These are phyloP conservation scores for Tetheella fluctuosa DNA, from an alignment of 2,888 invertebrate species.

Conservation along the genomic window DNA sequence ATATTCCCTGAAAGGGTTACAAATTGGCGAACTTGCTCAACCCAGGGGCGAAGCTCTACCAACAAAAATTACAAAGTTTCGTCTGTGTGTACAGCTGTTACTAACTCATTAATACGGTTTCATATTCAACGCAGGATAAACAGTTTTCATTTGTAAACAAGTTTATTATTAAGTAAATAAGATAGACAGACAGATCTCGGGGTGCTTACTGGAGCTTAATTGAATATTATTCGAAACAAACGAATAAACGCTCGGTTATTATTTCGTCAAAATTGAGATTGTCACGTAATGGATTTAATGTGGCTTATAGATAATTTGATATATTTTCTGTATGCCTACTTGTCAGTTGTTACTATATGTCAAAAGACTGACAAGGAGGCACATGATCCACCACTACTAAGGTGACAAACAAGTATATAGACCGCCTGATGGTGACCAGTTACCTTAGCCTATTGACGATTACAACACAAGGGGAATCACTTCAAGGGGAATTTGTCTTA, in stretches of 20 bases:
- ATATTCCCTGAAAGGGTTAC: not conserved
- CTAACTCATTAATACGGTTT: slow-evolving; percentile 3
- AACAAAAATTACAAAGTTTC: slow-evolving; percentile 8
- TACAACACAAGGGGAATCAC: too few species aligned
- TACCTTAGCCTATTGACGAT: too few species aligned
- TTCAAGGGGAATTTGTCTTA: too few species aligned
- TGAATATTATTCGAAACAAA: slow-evolving; percentile 3
- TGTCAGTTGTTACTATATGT: not conserved
- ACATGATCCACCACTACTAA: too few species aligned
- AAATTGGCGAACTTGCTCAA: not conserved
- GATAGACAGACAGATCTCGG: not conserved
- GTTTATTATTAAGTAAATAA: not conserved
- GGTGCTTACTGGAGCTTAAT: not conserved
- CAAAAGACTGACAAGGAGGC: too few species aligned
- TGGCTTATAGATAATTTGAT: not conserved
- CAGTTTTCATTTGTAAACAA: slow-evolving; percentile 1
- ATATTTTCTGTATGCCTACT: not conserved
- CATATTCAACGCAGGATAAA: slow-evolving; percentile 7
- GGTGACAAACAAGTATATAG: too few species aligned
- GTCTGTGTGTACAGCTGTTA: slow-evolving; percentile 3
- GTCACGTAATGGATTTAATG: slow-evolving; percentile 2
- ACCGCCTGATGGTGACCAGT: too few species aligned
- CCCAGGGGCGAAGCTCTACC: not conserved
- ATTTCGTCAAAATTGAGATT: not conserved
- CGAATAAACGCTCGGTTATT: not conserved